A percentile compares a stretch with the other conserved stretches of the same genome.
These are phyloP conservation scores for Acyrthosiphon pisum DNA, from an alignment of 1,140 invertebrate species.

Conservation along the genomic window DNA sequence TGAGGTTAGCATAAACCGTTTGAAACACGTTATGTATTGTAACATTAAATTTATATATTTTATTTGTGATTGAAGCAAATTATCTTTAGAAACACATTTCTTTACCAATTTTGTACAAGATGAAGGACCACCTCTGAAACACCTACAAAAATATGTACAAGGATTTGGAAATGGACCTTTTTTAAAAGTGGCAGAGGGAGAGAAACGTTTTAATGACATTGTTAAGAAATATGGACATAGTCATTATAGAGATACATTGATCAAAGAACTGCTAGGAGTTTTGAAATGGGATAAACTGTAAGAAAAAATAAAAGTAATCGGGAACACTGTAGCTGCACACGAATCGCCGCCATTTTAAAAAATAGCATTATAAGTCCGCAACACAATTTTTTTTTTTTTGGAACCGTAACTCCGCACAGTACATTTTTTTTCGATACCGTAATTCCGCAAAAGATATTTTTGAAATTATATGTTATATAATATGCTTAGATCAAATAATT, in stretches of 20 bases:
- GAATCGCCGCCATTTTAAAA: too few species aligned
- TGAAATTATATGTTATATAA: too few species aligned
- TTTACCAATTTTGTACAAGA: conserved; percentile 1
- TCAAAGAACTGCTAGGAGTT: conserved; percentile 10
- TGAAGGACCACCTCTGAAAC: not conserved
- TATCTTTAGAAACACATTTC: conserved; percentile 16
- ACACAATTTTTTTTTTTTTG: too few species aligned
- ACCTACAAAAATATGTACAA: conserved; percentile 7
- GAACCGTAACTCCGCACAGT: too few species aligned
- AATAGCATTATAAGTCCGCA: too few species aligned
- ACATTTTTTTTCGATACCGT: too few species aligned
- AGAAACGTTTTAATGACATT: conserved; percentile 44
- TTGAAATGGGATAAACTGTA: conserved; percentile 46
- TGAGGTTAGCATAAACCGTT: conserved; percentile 12
- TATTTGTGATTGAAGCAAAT: not conserved
- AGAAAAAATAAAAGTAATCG: not conserved
- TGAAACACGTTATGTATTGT: not conserved
- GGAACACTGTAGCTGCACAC: too few species aligned
- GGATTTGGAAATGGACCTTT: conserved; percentile 34
- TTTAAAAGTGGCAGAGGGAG: conserved; percentile 10
- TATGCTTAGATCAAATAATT: too few species aligned
- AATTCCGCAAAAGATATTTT: too few species aligned
- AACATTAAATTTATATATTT: not conserved
- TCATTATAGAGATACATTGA: conserved; percentile 3
- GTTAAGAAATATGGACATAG: conserved; percentile 48